Evolutionary conservation across 1,140 invertebrate genomes (phyloP), one percentile per base, ranked within the genome.

Genomic region (Leptoteleia sp.): DNA sequence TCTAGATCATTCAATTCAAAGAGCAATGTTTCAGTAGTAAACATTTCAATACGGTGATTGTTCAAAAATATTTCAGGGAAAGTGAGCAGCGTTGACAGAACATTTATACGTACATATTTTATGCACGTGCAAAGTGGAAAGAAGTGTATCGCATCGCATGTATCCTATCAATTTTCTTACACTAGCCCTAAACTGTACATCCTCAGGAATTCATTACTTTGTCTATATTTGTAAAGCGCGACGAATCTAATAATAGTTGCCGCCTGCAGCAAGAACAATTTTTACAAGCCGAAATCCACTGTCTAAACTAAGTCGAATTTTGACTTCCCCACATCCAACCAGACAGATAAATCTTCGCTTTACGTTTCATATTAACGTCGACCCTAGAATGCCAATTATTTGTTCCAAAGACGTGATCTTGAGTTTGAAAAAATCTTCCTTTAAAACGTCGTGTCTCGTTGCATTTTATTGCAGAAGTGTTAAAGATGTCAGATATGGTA

Each of bases 171-270:
- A 70, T 73, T 73, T 68, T 35, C 55, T 38, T 59, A 61, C 45
- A 45, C 33, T 48, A 48, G 6, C n/a, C 19, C 16, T 64, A 47
- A 64, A 61, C 67, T 22, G 43, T 33, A 43, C 68, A 43, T 57
- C 68, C 68, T 65, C 38, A 27, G 25, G 62, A 68, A 72, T 79
- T 68, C 67, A 78, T 78, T 59, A 45, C 61, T 54, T 47, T 40
- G 52, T 65, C 76, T 72, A 79, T 67, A 79, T 79, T 73, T 73
- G 43, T 54, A 75, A 73, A 67, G 31, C 62, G 68, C 68, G 68
- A 79, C 68, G 76, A 73, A 64, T 73, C 76, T 79, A 79, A 79
- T 54, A 73, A 79, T 79, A 79, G 76, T 62, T 5, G 13, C 25
- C 54, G 52, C 54, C 33, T 52, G 31, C 22, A 33, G 62, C 13